Evolutionary conservation across 2,888 invertebrate species (phyloP).

Genomic region (Drosophila hamatofila): DNA sequence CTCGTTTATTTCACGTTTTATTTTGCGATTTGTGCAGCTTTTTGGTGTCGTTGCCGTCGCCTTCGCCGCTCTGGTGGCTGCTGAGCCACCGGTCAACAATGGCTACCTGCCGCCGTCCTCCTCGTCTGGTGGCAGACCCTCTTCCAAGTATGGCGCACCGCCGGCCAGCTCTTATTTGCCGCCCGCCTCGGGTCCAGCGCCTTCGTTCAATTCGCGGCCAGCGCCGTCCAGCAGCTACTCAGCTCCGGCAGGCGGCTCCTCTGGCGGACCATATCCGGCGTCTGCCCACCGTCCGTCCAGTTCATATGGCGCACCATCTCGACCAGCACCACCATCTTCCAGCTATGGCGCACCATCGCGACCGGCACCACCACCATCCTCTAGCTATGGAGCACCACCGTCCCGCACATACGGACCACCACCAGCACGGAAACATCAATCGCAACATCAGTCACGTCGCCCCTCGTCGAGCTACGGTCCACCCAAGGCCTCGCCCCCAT

Average conservation of each 20-base stretch:
- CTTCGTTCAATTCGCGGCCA: conserved; percentile 71
- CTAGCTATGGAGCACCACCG: conserved; percentile 77
- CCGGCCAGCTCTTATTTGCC: conserved; percentile 87
- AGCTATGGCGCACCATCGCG: conserved; percentile 75
- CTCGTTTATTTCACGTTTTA: conserved; percentile 45
- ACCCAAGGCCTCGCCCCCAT: conserved; percentile 61
- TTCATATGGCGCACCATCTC: conserved; percentile 64
- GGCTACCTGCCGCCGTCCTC: conserved; percentile 83
- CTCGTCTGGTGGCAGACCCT: conserved; percentile 80
- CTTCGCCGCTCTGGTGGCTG: conserved; percentile 62
- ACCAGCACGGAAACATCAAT: conserved; percentile 80
- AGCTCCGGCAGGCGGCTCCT: conserved; percentile 71
- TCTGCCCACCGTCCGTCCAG: background rate
- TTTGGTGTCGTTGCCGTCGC: conserved; percentile 55
- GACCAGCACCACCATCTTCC: conserved; percentile 80
- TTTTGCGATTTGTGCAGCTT: conserved; percentile 44
- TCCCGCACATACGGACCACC: conserved; percentile 82
- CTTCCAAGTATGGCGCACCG: conserved; percentile 85
- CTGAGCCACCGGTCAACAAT: conserved; percentile 84
- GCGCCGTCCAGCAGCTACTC: conserved; percentile 83
- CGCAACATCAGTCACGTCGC: conserved; percentile 74
- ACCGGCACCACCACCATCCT: conserved; percentile 54
- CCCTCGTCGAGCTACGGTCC: conserved; percentile 86
- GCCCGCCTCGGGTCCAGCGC: conserved; percentile 85
- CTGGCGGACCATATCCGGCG: conserved; percentile 25